Evolutionary conservation across 1,140 invertebrate genomes (phyloP).

Genomic region (Pteromalus puparum): DNA sequence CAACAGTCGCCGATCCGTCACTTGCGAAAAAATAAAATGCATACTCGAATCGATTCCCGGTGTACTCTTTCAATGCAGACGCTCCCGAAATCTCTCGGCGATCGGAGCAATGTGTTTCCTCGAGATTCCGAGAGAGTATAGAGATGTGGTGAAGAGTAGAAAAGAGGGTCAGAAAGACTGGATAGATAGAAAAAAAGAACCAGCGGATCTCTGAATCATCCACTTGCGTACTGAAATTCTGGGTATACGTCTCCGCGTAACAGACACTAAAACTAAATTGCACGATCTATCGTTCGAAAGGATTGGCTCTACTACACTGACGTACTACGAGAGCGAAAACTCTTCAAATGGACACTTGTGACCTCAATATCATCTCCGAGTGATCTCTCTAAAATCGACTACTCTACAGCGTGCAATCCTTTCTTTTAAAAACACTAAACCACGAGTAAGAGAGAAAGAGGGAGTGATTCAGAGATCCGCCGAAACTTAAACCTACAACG

Average conservation of each 20-base stretch:
- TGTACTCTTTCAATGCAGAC: constrained; percentile 42
- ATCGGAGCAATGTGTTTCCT: neutral
- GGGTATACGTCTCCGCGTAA: neutral
- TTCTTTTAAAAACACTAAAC: neutral
- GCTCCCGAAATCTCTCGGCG: neutral
- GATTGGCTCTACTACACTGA: neutral
- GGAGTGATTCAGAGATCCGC: neutral
- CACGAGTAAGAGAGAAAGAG: neutral
- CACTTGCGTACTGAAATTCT: neutral
- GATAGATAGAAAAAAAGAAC: constrained; percentile 14
- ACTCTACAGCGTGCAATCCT: neutral
- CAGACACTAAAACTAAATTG: constrained; percentile 3
- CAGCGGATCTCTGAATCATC: constrained; percentile 9
- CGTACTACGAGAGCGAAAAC: no score
- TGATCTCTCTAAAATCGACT: neutral
- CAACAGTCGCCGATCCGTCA: no score
- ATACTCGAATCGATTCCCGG: constrained; percentile 26
- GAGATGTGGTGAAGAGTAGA: constrained; percentile 14
- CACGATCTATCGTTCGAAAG: neutral
- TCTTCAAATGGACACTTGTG: neutral
- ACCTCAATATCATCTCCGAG: neutral
- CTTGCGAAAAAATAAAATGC: constrained; percentile 32
- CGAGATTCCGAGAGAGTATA: neutral
- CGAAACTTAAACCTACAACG: neutral
- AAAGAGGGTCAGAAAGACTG: constrained; percentile 13